Conservation (phyloP, 2,888 invertebrate species). For the Andrena bucephala region DNA sequence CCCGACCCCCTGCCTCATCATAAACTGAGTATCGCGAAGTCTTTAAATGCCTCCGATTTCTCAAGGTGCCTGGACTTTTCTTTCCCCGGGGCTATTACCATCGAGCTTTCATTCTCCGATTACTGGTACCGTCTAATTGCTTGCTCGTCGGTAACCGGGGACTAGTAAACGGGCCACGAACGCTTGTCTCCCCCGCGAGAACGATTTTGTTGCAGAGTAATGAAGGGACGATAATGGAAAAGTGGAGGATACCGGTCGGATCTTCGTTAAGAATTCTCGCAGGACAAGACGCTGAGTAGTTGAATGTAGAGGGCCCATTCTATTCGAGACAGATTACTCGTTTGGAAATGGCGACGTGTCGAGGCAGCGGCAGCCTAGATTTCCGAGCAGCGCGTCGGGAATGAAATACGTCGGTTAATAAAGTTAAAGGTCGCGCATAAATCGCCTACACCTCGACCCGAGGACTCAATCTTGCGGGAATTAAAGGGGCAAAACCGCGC, state of each 20-base stretch:
- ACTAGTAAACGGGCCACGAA: background rate
- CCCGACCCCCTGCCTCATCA: background rate
- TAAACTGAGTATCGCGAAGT: background rate
- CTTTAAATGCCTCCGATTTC: background rate
- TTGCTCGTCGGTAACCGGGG: background rate
- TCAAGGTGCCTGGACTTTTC: background rate
- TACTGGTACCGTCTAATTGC: background rate
- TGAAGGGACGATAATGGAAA: background rate
- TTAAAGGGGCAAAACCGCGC: slow-evolving; percentile 15
- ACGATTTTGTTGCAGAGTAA: background rate
- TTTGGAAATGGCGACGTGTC: slow-evolving; percentile 11
- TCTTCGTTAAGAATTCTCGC: no score
- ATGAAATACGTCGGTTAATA: slow-evolving; percentile 43
- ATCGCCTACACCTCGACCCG: slow-evolving; percentile 28
- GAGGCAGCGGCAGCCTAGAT: slow-evolving; percentile 38
- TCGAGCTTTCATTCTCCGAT: background rate
- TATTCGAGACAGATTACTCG: background rate
- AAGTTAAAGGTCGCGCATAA: slow-evolving; percentile 58
- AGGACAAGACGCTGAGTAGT: no score
- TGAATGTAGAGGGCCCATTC: no score
- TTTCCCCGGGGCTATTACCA: background rate
- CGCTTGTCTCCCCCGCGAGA: background rate
- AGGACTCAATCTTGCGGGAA: slow-evolving; percentile 24
- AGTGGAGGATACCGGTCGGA: background rate
- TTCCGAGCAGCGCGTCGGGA: background rate